Evolutionary conservation across 2,797 vertebrate species (phyloP).

Genomic region (Intellagama lesueurii): DNA sequence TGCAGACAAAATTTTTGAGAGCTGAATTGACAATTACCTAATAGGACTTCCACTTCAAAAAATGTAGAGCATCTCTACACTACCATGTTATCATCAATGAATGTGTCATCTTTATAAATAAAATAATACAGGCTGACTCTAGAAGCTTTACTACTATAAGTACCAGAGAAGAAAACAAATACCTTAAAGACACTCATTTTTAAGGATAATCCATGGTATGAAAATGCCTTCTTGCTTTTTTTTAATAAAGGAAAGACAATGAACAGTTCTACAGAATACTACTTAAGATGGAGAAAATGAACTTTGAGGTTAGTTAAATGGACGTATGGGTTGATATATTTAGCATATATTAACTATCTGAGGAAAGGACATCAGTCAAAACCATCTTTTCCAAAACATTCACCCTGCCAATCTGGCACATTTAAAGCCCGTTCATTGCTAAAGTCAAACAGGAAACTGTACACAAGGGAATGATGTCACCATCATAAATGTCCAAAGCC

Average conservation of each 20-base stretch:
- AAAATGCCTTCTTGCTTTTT: too few species aligned
- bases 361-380: not conserved
- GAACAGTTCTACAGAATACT: not conserved
- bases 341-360: not conserved
- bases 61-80: not conserved
- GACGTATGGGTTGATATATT: not conserved
- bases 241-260: not conserved
- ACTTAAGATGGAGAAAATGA: not conserved
- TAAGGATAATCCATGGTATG: not conserved
- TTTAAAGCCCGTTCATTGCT: not conserved
- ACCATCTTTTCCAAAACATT: not conserved
- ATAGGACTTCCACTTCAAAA: not conserved
- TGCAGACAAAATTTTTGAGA: not conserved
- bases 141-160: not conserved
- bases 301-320: not conserved
- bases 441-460: not conserved
- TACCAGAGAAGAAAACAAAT: not conserved
- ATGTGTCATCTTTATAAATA: not conserved
- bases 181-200: not conserved
- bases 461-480: constrained; percentile 2
- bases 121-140: not conserved
- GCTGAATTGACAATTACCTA: not conserved
- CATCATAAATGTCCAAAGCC: not conserved
- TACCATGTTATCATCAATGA: not conserved
- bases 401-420: not conserved